Conservation (phyloP, 2,113 vertebrate genomes). For the Peromyscus maniculatus region DNA sequence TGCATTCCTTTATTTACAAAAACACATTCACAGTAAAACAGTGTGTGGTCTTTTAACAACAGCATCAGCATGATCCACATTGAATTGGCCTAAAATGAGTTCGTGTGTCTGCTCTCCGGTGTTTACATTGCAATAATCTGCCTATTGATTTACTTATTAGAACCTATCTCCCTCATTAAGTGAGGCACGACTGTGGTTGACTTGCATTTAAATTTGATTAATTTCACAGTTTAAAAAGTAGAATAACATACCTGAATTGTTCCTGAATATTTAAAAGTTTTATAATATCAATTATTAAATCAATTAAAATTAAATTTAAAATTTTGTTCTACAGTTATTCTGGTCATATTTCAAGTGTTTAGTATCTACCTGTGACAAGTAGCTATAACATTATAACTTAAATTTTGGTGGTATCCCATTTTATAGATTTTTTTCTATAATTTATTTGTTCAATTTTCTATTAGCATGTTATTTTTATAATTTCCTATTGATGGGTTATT, state of each 20-base stretch:
- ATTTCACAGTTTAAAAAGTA: slow-evolving; percentile 17
- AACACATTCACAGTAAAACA: background rate
- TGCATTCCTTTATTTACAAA: background rate
- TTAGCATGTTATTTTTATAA: background rate
- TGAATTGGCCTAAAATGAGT: background rate
- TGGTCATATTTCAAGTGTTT: slow-evolving; percentile 18
- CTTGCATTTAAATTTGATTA: slow-evolving; percentile 29
- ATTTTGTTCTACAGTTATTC: slow-evolving; percentile 31
- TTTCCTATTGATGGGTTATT: background rate
- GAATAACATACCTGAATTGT: background rate
- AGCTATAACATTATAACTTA: background rate
- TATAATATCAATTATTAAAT: background rate
- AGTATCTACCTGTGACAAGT: background rate
- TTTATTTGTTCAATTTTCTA: background rate
- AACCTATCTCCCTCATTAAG: background rate
- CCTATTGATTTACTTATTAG: background rate
- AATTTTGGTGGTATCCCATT: background rate
- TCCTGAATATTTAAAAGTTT: slow-evolving; percentile 19
- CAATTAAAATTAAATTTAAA: slow-evolving; percentile 62
- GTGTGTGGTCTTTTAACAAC: background rate
- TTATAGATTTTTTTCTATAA: background rate
- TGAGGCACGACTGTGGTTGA: background rate
- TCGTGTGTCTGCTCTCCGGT: background rate
- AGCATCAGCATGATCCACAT: background rate
- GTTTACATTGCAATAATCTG: background rate